Evolutionary conservation across 2,797 vertebrate genomes (phyloP), one percentile per base, ranked within the genome.

Genomic region (Sebastes oblongus): DNA sequence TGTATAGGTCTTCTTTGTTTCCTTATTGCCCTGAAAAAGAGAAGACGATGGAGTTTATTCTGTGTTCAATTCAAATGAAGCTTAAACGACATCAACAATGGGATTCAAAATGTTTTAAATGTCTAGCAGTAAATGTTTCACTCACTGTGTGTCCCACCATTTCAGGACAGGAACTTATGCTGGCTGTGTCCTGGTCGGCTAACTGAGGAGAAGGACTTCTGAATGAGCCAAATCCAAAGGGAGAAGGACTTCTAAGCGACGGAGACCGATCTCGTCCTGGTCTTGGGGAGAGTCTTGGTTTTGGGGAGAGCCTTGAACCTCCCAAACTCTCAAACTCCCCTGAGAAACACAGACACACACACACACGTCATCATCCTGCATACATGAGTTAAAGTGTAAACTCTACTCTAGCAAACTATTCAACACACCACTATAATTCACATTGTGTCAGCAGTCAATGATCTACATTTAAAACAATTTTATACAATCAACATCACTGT

Each of bases 71-170:
- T 25, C 2, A 46, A 56, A 39, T 39, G 16, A 18, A 20, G 50
- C 22, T 24, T 5, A 11, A 18, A 66, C 14, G 20, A 8, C 10
- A 22, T 30, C 8, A 39, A 18, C 4, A 56, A 3, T 56, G 22
- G 29, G 20, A 2, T 14, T 54, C 1, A 56, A 62, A n/a, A 3
- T 27, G n/a, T 34, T 6, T 18, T 1, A 62, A 24, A 52, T 61
- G n/a, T 68, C 6, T 69, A 10, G 10, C 6, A 8, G 3, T 4
- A 34, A 24, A 61, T 4, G 30, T 29, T 24, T 22, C 36, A 39
- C 91, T 90, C 81, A 96, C 95, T 85, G 66, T 91, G 61, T 92
- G 89, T 71, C 93, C 93, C 25, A 92, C 94, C 95, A 96, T 96
- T 16, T 96, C 95, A 60, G 96, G 93, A 56, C 89, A 93, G 76